Percentiles rank a stretch among this genome's conserved stretches.
Conservation (phyloP, 2,113 vertebrate genomes). For the Emydura subglobosa region DNA sequence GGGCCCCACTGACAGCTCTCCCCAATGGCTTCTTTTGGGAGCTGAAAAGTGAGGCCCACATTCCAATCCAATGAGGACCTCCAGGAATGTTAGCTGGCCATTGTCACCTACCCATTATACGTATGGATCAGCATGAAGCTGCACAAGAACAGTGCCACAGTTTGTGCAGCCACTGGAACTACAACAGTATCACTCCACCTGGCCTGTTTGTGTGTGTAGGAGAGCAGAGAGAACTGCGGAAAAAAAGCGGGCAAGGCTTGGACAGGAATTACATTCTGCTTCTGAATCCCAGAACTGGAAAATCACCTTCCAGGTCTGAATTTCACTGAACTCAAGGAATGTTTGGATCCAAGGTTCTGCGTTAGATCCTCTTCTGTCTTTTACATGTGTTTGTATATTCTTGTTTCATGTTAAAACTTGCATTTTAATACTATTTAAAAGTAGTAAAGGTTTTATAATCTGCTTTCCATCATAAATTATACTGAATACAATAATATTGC, state of each 20-base stretch:
- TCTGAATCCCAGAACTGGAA: neutral
- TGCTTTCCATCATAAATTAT: neutral
- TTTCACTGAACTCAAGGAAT: neutral
- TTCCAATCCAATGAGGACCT: neutral
- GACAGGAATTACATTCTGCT: accelerated
- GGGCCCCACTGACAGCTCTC: neutral
- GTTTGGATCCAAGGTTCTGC: neutral
- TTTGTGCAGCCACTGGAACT: too few species aligned
- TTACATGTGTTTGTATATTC: neutral
- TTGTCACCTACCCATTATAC: too few species aligned
- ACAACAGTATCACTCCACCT: too few species aligned
- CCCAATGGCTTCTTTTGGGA: neutral
- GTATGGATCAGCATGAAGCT: too few species aligned
- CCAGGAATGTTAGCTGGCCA: too few species aligned
- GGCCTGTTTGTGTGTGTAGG: too few species aligned
- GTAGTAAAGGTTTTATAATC: neutral
- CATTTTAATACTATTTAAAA: neutral
- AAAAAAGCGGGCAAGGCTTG: neutral
- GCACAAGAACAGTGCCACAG: too few species aligned
- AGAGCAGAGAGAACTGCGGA: too few species aligned
- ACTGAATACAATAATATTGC: neutral
- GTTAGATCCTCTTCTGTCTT: neutral
- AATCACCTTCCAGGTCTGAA: neutral
- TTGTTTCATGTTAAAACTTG: neutral
- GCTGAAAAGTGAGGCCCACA: neutral